A percentile compares a stretch with the other conserved stretches of the same genome.
phyloP scores from a whole-genome alignment of 2,113 vertebrate species.

The Oncorhynchus tshawytscha region DNA sequence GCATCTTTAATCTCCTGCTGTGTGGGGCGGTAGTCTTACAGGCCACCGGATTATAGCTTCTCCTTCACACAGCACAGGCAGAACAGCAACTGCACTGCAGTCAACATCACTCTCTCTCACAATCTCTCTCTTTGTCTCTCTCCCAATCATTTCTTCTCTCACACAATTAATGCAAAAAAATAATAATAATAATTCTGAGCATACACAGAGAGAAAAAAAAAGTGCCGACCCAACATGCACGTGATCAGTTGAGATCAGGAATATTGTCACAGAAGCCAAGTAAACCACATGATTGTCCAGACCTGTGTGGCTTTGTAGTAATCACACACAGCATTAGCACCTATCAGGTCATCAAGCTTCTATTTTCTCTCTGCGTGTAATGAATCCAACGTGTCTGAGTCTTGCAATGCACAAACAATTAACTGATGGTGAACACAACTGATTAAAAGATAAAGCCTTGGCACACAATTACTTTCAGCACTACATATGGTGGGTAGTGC shows the following conservation, averaged over 20 bases:
- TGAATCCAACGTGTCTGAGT: constrained; percentile 56
- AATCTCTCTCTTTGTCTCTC: no score
- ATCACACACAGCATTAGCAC: constrained; percentile 22
- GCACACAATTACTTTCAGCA: constrained; percentile 51
- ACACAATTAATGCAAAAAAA: not conserved
- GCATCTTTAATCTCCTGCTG: constrained; percentile 53
- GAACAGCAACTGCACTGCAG: constrained; percentile 22
- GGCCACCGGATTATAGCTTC: constrained; percentile 46
- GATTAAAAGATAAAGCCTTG: constrained; percentile 69
- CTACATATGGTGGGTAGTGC: constrained; percentile 44
- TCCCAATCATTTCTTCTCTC: not conserved
- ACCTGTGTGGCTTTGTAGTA: not conserved
- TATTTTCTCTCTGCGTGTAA: constrained; percentile 56
- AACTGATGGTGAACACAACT: constrained; percentile 63
- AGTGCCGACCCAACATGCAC: not conserved
- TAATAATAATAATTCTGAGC: not conserved
- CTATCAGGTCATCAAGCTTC: constrained; percentile 50
- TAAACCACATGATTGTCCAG: not conserved
- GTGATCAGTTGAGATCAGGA: not conserved
- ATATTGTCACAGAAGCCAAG: not conserved
- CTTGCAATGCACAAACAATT: constrained; percentile 66
- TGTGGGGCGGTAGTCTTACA: constrained; percentile 42
- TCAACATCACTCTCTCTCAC: not conserved
- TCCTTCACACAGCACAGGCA: constrained; percentile 43
- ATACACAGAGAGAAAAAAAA: not conserved